Conservation (phyloP, 2,113 vertebrate genomes). For the Sardina pilchardus region DNA sequence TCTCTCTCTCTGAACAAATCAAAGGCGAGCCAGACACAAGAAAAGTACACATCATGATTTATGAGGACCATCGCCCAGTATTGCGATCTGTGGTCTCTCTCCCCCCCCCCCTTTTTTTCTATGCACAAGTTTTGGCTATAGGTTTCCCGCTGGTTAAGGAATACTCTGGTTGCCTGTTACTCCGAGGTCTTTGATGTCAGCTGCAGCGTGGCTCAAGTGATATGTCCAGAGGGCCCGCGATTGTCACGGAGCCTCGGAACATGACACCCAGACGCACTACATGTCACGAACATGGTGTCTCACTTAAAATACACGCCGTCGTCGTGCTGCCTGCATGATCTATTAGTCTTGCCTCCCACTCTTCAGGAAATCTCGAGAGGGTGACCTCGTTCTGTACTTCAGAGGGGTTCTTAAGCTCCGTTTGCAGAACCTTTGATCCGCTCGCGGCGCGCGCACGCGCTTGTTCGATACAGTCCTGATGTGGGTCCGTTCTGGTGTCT, state of each 20-base stretch:
- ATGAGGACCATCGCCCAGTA: not conserved
- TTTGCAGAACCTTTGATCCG: constrained; percentile 7
- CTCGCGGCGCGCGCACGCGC: not conserved
- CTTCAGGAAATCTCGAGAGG: not conserved
- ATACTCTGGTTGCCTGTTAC: not conserved
- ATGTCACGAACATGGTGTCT: not conserved
- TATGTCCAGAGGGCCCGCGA: not conserved
- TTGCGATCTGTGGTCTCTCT: not conserved
- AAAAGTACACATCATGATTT: not conserved
- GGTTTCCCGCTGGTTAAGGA: not conserved
- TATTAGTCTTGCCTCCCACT: not conserved
- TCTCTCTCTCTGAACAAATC: constrained; percentile 4
- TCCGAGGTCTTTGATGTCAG: not conserved
- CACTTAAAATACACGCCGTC: not conserved
- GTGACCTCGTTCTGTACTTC: constrained; percentile 1
- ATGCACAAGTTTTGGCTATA: not conserved
- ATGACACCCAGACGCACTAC: not conserved
- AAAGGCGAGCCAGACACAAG: not conserved
- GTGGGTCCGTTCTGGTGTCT: not conserved
- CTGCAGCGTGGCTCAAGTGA: not conserved
- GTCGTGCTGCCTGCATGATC: not conserved
- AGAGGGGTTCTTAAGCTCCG: not conserved
- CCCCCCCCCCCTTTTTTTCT: not conserved
- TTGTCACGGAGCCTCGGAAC: not conserved
- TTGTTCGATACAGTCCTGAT: not conserved